A percentile compares a stretch with the other conserved stretches of the same genome.
Evolutionary conservation across 2,888 invertebrate species (phyloP).

Genomic region (Opisthograptis luteolata): DNA sequence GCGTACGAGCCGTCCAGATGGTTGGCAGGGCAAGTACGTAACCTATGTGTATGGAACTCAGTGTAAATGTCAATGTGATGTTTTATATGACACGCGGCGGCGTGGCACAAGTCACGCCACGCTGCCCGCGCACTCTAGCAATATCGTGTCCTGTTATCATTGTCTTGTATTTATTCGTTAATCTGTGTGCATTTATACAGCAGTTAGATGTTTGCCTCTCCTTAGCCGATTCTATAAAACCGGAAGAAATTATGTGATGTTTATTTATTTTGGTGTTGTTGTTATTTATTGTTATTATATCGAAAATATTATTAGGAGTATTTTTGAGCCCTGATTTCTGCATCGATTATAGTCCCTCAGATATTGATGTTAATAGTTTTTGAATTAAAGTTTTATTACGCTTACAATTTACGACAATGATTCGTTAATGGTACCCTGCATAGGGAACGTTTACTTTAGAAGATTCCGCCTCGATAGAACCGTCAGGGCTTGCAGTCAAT

Average conservation of each 20-base stretch:
- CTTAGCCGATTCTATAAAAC: constrained; percentile 75
- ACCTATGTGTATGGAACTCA: constrained; percentile 67
- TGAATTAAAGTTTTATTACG: constrained; percentile 65
- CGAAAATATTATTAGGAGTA: constrained; percentile 73
- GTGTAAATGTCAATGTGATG: constrained; percentile 80
- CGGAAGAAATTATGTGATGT: constrained; percentile 75
- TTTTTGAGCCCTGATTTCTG: constrained; percentile 74
- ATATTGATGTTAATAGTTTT: constrained; percentile 77
- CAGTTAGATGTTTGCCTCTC: constrained; percentile 82
- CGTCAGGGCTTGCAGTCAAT: constrained; percentile 71
- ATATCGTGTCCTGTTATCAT: constrained; percentile 77
- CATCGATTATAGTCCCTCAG: constrained; percentile 78
- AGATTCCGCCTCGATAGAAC: constrained; percentile 77
- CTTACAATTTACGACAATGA: constrained; percentile 52
- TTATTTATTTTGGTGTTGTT: constrained; percentile 80
- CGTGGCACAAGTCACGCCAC: constrained; percentile 47
- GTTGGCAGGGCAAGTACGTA: constrained; percentile 99
- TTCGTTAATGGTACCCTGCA: constrained; percentile 61
- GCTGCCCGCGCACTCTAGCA: constrained; percentile 64
- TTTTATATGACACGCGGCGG: constrained; percentile 53
- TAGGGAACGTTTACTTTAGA: constrained; percentile 76
- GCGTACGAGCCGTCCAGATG: constrained; percentile 99
- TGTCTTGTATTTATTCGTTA: constrained; percentile 79
- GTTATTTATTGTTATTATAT: constrained; percentile 60
- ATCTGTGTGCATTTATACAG: constrained; percentile 80